Evolutionary conservation across 2,113 vertebrate species (phyloP).

Genomic region (Syrrhaptes paradoxus): DNA sequence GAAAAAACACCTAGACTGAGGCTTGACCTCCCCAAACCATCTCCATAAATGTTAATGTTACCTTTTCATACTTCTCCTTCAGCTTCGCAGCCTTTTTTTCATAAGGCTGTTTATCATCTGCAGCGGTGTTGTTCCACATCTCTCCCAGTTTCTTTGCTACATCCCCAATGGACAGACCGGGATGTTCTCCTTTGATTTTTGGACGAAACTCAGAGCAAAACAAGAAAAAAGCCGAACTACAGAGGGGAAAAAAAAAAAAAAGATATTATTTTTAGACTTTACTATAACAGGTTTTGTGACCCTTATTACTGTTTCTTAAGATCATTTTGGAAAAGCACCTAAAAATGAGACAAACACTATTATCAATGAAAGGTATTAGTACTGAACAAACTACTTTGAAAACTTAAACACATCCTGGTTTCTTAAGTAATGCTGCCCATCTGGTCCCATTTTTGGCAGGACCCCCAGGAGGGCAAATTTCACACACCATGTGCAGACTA

Average conservation of each 20-base stretch:
- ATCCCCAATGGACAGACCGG: slow-evolving; percentile 90
- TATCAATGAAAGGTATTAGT: neutral
- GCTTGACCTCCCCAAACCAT: neutral
- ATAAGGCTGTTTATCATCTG: slow-evolving; percentile 93
- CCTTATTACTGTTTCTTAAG: neutral
- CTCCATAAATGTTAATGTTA: neutral
- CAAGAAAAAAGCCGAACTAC: slow-evolving; percentile 96
- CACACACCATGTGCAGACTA: neutral
- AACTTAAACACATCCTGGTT: neutral
- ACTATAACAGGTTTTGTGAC: neutral
- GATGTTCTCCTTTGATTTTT: slow-evolving; percentile 91
- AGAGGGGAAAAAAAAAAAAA: neutral
- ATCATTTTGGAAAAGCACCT: neutral
- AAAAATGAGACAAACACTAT: neutral
- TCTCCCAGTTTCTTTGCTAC: slow-evolving; percentile 95
- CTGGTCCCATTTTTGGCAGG: neutral
- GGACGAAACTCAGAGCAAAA: slow-evolving; percentile 96
- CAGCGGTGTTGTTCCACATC: slow-evolving; percentile 93
- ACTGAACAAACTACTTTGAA: neutral
- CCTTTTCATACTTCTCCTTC: slow-evolving; percentile 99
- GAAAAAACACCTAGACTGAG: neutral
- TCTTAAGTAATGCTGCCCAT: neutral
- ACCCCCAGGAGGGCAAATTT: neutral
- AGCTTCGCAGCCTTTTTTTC: slow-evolving; percentile 95
- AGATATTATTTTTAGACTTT: neutral